Percentiles rank a stretch among this genome's conserved stretches.
These are phyloP conservation scores for Xiphydria camelus DNA, from an alignment of 2,888 invertebrate genomes.

Conservation along the genomic window DNA sequence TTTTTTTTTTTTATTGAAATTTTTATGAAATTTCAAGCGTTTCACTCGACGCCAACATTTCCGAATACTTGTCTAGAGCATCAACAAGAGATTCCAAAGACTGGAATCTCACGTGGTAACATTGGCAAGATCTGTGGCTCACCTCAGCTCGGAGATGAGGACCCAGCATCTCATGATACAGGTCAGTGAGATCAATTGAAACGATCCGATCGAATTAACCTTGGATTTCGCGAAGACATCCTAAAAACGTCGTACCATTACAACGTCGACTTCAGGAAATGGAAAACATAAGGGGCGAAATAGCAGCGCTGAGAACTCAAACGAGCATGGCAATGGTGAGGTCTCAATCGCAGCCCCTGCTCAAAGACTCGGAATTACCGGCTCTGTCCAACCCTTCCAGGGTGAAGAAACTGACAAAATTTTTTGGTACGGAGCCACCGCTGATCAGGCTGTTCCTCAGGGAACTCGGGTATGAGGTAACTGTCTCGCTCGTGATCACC, in stretches of 20 bases:
- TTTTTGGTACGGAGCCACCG: conserved; percentile 93
- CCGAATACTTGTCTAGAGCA: conserved; percentile 61
- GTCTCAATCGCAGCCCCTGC: conserved; percentile 69
- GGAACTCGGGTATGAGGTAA: conserved; percentile 89
- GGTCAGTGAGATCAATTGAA: conserved; percentile 45
- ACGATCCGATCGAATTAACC: neutral
- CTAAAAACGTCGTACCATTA: no score
- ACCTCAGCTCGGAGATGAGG: conserved; percentile 88
- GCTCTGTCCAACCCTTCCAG: conserved; percentile 83
- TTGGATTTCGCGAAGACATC: no score
- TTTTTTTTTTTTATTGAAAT: conserved; percentile 1
- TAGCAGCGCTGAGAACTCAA: conserved; percentile 74
- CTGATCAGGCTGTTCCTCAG: conserved; percentile 85
- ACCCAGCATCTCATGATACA: conserved; percentile 86
- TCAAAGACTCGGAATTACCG: conserved; percentile 64
- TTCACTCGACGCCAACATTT: neutral
- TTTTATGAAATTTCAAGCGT: neutral
- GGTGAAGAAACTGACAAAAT: conserved; percentile 87
- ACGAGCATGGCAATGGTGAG: conserved; percentile 65
- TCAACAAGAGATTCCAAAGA: conserved; percentile 85
- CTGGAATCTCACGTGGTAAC: conserved; percentile 91
- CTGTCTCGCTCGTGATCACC: conserved; percentile 5
- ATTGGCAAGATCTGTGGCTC: conserved; percentile 85
- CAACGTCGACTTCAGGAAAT: conserved; percentile 68
- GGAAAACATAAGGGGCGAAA: conserved; percentile 82